These are phyloP conservation scores for Asarcornis scutulata DNA, from an alignment of 2,113 vertebrate genomes.

Conservation along the genomic window DNA sequence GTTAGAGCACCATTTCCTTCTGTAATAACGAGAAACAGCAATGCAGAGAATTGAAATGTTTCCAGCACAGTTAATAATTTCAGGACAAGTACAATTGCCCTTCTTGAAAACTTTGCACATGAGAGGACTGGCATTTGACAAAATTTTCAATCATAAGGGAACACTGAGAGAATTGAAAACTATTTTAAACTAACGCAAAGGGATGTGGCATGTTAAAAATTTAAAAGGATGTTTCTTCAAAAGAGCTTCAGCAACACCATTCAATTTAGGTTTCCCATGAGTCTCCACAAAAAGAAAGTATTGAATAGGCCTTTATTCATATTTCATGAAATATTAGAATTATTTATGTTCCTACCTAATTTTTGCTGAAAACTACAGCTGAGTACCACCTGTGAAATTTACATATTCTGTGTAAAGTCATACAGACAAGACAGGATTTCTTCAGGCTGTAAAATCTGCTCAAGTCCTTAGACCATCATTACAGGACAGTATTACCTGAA, in stretches of 20 bases:
- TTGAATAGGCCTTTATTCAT: background rate
- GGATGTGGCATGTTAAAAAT: background rate
- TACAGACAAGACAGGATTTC: background rate
- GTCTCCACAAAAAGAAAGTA: background rate
- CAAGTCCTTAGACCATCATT: background rate
- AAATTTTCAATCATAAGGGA: background rate
- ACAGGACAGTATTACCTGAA: background rate
- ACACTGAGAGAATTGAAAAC: background rate
- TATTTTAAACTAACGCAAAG: conserved; percentile 1
- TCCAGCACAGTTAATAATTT: background rate
- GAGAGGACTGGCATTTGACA: background rate
- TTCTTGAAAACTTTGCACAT: background rate
- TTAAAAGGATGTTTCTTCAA: background rate
- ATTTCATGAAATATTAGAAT: conserved; percentile 37
- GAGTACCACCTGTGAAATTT: conserved; percentile 4
- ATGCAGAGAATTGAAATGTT: background rate
- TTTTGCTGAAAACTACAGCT: conserved; percentile 11
- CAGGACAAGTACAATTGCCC: background rate
- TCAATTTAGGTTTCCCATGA: conserved; percentile 4
- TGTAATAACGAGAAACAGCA: background rate
- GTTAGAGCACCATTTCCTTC: background rate
- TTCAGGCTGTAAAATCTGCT: background rate
- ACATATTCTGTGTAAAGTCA: background rate
- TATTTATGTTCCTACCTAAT: conserved; percentile 21
- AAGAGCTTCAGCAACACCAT: conserved; percentile 15